Base-by-base conservation (phyloP, 2,113 vertebrate species). In the Buteo buteo region DNA sequence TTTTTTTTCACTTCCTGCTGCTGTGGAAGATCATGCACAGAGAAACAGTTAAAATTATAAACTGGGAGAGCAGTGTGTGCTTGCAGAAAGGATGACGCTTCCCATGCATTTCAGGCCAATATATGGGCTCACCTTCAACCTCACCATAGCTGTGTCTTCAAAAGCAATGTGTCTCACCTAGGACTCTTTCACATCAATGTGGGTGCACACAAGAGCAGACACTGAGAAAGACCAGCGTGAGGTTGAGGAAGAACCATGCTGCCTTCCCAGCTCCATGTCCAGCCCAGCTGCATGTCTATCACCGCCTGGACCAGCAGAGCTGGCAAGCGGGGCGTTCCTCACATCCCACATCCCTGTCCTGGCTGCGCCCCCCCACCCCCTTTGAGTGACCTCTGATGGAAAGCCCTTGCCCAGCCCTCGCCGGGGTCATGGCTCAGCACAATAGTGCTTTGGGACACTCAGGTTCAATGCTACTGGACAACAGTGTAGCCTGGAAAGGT, bases 231-330 rank as follows among this genome's bases (percentile, higher is more conserved):
- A 78, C 8, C 26, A 57, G 25, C 4, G 1, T 6, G 40, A 84
- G n/a, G 26, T 16, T 1, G 1, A 49, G 10, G 26, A 34, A 20
- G 34, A 54, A 13, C 19, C 4, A 0, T 40, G 34, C 10, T 64
- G 52, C 22, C 22, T 24, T 24, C 47, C 47, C 47, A 52, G 9
- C 34, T 55, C 4, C 2, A 0, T 29, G 38, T 6, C 40, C 47
- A 22, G 47, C 47, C 47, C 47, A 52, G 7, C 34, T 55, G 4
- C 2, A 0, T 20, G 34, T 5, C 34, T 40, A 26, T 8, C 20
- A 2, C 21, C 19, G 14, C 49, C 31, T 32, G 57, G 31, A 57
- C 22, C 24, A 45, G 59, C 20, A 24, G 38, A 67, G 16, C 6
- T n/a, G 44, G 12, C 44, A 49, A 77, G 29, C 9, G 0, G 5